Base-by-base conservation (phyloP, 2,888 invertebrate species). In the Diadegma fenestrale region DNA sequence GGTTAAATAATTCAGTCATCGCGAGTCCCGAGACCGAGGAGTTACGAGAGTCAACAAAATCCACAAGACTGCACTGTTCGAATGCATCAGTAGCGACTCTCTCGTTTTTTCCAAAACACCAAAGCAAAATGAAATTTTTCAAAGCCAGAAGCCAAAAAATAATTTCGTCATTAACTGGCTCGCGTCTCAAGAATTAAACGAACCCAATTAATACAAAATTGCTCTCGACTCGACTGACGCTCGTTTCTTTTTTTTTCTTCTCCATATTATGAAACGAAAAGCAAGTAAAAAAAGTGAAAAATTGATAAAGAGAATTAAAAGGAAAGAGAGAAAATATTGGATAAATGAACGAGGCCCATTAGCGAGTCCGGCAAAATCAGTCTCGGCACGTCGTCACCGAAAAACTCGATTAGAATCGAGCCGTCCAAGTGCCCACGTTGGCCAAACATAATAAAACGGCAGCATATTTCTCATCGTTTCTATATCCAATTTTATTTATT, bases 191-290 rank as follows among this genome's bases (percentile, higher is more conserved):
- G 8, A 4, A 5, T 54, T 26, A 12, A 22, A 63, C 66, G 2
- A 37, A 19, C 37, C 19, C 68, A 82, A 85, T 85, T 76, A 61
- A 76, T 85, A 85, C 63, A 85, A 80, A 85, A 82, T 80, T 85
- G 85, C 85, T 85, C 85, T 85, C 82, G 82, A 85, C 85, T 75
- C 85, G 85, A 85, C 85, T 85, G 85, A 82, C 85, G 85, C 85
- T 85, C 85, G 85, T 78, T 66, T 76, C 71, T 71, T 72, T 51
- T 85, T 51, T 72, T 58, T 37, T 61, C 5, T 58, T 22, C 41
- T 8, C 63, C 26, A 45, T n/a, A n/a, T 45, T 54, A 33, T 66
- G 8, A 41, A 66, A 19, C n/a, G 22, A 48, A 66, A 41, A 66
- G 7, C n/a, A 48, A 33, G 26, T 33, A 45, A 58, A 69, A 48